Percentiles rank a stretch among this genome's conserved stretches.
These are phyloP conservation scores for Apodemia duryi DNA, from an alignment of 2,888 invertebrate species.

Conservation along the genomic window DNA sequence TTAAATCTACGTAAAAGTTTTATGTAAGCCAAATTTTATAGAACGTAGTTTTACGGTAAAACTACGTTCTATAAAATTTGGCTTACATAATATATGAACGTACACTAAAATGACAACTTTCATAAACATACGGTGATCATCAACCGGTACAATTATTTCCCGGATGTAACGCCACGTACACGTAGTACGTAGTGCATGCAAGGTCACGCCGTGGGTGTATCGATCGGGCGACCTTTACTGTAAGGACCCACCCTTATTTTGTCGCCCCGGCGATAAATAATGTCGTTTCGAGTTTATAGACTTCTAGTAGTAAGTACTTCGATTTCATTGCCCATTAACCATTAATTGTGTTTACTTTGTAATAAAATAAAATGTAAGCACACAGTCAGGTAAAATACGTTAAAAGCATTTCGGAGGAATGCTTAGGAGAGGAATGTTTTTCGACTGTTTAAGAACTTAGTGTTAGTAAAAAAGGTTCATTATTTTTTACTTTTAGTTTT, in stretches of 20 bases:
- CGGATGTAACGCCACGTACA: slow-evolving; percentile 33
- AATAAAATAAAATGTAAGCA: background rate
- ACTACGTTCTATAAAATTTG: too few species aligned
- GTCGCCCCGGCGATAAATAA: background rate
- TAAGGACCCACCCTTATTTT: slow-evolving; percentile 33
- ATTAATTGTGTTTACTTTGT: background rate
- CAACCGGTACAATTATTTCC: slow-evolving; percentile 20
- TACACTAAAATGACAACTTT: too few species aligned
- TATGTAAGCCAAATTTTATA: too few species aligned
- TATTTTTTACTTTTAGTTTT: too few species aligned
- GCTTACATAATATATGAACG: too few species aligned
- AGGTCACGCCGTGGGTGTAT: slow-evolving; percentile 33
- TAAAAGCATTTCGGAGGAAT: background rate
- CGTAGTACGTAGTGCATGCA: slow-evolving; percentile 21
- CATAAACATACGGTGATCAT: too few species aligned
- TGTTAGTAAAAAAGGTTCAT: too few species aligned
- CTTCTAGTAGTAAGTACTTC: slow-evolving; percentile 4
- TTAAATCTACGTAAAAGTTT: too few species aligned
- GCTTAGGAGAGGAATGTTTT: too few species aligned
- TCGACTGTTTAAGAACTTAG: too few species aligned
- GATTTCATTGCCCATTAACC: background rate
- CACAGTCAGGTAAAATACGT: background rate
- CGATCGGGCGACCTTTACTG: slow-evolving; percentile 38
- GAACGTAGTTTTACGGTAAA: too few species aligned
- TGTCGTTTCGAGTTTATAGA: background rate